Conservation (phyloP, 2,113 vertebrate genomes). For the Petaurus breviceps region DNA sequence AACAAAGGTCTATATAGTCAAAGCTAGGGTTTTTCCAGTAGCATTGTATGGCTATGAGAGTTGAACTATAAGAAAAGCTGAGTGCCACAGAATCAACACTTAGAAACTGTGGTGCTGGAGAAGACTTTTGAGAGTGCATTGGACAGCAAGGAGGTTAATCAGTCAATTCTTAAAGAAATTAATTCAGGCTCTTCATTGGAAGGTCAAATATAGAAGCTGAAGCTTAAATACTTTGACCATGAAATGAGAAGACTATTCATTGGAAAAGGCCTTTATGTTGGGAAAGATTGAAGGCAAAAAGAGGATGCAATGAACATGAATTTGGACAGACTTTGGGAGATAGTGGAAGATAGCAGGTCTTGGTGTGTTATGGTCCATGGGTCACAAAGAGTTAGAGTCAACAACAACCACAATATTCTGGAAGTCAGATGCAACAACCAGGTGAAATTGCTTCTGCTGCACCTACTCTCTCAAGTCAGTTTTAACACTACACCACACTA, state of each 20-base stretch:
- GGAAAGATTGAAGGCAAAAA: not conserved
- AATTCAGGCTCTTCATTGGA: not conserved
- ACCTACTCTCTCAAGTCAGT: not conserved
- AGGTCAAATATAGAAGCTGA: not conserved
- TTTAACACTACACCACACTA: not conserved
- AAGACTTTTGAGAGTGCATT: not conserved
- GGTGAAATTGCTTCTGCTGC: not conserved
- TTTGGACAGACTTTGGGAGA: not conserved
- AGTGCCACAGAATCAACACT: not conserved
- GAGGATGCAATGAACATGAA: not conserved
- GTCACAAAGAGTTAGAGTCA: not conserved
- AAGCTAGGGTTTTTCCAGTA: not conserved
- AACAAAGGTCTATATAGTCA: not conserved
- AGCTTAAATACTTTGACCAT: not conserved
- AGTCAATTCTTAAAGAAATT: not conserved
- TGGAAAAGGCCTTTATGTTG: not conserved
- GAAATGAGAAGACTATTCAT: not conserved
- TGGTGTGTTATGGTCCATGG: not conserved
- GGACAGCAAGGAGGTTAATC: not conserved
- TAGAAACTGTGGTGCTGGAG: not conserved
- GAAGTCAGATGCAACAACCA: not conserved
- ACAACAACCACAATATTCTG: not conserved
- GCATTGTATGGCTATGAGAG: not conserved
- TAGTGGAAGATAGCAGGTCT: not conserved
- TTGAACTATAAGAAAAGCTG: not conserved